Base-by-base conservation (phyloP, 2,888 invertebrate genomes). In the Stenichneumon culpator region DNA sequence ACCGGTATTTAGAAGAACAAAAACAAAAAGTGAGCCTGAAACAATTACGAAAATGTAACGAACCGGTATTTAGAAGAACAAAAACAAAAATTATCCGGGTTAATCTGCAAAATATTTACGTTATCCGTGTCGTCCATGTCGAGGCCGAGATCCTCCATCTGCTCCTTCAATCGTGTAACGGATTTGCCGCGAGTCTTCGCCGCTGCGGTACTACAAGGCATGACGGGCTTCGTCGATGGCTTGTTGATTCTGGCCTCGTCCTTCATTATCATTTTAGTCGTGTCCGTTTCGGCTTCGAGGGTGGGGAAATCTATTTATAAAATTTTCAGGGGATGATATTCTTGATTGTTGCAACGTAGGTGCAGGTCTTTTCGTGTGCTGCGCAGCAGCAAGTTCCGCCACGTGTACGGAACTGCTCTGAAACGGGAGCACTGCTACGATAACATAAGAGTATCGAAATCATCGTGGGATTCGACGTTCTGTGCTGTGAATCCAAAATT, bases 401-500 rank as follows among this genome's bases (percentile, higher is more conserved):
- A 99, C 96, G 99, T 99, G 93, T 97, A 96, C 94, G 98, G 98
- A 90, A 97, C 97, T 93, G 97, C 98, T 91, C 95, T 98, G 90
- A 98, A 99, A 95, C 96, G 99, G 94, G 99, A 99, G 94, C 98
- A 98, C 95, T 99, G 99, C 95, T 99, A 98, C 95, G 99, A 99
- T 95, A 99, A 99, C 95, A 97, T 99, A 92, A 96, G 98, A 94
- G 99, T 99, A 88, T 99, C 99, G 87, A 98, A 99, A 94, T 99
- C 99, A 93, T 99, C 99, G 77, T 99, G 99, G 98, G 99, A 99
- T 94, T 98, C 99, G 87, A 98, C 98, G 89, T 99, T 99, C 95
- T 99, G 99, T 95, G 98, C 99, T 89, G 99, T 99, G 91, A 99
- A 99, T 95, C 99, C 99, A 72, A 99, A 99, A 95, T 99, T 99